Conservation (phyloP, 2,888 invertebrate species). For the Hoplodrina blanda region DNA sequence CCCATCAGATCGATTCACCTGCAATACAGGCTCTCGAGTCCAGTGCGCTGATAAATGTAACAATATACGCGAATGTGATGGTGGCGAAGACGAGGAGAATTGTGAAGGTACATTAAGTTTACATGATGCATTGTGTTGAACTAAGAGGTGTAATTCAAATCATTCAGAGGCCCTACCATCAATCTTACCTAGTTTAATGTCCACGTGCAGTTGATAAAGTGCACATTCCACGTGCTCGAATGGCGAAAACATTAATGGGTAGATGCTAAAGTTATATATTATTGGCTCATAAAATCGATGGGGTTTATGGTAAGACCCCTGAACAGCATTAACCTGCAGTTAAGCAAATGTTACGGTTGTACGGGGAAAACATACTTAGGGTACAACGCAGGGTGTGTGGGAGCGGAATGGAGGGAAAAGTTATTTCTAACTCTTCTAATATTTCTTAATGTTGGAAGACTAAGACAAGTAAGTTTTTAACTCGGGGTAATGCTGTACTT, state of each 20-base stretch:
- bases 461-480: neutral
- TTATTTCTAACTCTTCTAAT: no score
- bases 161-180: conserved; percentile 3
- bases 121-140: neutral
- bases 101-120: conserved; percentile 78
- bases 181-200: neutral
- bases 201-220: neutral
- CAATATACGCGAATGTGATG: conserved; percentile 86
- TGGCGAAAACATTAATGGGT: neutral
- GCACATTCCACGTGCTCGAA: neutral
- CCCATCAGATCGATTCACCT: conserved; percentile 71
- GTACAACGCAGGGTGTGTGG: neutral
- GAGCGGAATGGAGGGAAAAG: neutral
- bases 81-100: conserved; percentile 91
- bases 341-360: neutral
- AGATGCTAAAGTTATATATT: neutral
- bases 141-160: neutral
- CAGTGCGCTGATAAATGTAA: conserved; percentile 84
- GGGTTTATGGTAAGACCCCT: conserved; percentile 13
- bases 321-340: conserved; percentile 9
- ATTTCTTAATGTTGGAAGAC: neutral
- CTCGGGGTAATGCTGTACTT: conserved; percentile 1
- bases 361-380: neutral
- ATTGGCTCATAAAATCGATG: neutral
- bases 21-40: conserved; percentile 68